Evolutionary conservation across 2,113 vertebrate species (phyloP), one percentile per base, ranked within the genome.

Genomic region (Phycodurus eques): DNA sequence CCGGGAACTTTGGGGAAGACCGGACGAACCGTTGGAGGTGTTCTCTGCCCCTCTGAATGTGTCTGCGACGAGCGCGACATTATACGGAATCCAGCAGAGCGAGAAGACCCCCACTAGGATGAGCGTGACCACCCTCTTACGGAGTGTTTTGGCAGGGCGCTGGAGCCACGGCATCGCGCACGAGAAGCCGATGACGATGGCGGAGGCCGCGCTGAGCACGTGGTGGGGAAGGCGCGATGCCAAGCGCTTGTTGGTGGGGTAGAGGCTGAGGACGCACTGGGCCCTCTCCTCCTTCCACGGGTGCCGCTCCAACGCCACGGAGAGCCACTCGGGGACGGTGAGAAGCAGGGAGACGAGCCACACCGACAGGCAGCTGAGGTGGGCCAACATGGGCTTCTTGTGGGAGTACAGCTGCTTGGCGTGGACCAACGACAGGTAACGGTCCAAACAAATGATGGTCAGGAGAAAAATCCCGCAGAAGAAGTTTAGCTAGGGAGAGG

Each of bases 41-140:
- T 15, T 39, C 31, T 65, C 9, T 20, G 51, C 2, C 5, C 75
- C 60, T 9, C 71, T 71, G 54, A 91, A 10, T 0, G 87, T 94
- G 84, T 93, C 92, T n/a, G 91, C 73, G 1, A 95, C 19, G 20
- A 94, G 73, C 13, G 89, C 81, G 47, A 95, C 71, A 83, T 94
- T 94, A 78, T 95, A 95, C 0, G 96, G 96, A 0, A 86, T 83
- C 95, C 95, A 96, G 79, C 91, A 94, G 66, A 95, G 22, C 47
- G 93, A 82, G 72, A 95, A 96, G 59, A 77, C 83, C 11, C 11
- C 79, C n/a, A 93, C 90, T 12, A 95, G 83, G 2, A 67, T 76
- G 9, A 93, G 76, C 67, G 93, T 86, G 33, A 94, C 17, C 33
- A 69, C 83, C 27, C 74, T 90, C 33, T 83, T 94, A 59, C 80